A percentile compares a stretch with the other conserved stretches of the same genome.
Evolutionary conservation across 2,113 vertebrate species (phyloP).

Genomic region (Dasypus novemcinctus): DNA sequence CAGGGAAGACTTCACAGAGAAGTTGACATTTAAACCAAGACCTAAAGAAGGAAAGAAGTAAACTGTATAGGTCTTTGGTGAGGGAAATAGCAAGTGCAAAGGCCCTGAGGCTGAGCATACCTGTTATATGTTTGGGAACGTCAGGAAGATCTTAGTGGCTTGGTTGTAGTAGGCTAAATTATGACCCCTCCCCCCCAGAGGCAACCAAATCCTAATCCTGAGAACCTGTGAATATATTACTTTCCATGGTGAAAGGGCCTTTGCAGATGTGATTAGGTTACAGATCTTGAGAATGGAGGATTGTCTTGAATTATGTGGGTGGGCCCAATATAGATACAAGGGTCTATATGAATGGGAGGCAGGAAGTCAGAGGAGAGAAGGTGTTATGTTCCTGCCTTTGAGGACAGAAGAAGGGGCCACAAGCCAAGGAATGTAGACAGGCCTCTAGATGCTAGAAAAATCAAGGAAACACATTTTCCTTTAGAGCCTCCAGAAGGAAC

Average conservation of each 20-base stretch:
- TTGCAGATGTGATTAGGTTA: background rate
- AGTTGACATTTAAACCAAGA: background rate
- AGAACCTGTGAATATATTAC: background rate
- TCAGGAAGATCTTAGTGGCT: background rate
- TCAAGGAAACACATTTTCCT: background rate
- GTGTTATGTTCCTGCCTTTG: background rate
- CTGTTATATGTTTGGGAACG: background rate
- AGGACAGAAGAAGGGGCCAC: background rate
- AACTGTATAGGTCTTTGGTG: background rate
- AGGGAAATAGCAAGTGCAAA: background rate
- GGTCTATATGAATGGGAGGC: background rate
- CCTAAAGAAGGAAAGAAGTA: background rate
- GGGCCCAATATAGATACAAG: background rate
- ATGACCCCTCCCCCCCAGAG: background rate
- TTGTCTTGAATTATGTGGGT: background rate
- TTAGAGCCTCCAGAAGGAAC: background rate
- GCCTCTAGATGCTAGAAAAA: background rate
- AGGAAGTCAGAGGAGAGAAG: background rate
- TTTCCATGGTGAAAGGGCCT: background rate
- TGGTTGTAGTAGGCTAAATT: background rate
- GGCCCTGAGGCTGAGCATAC: background rate
- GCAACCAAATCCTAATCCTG: background rate
- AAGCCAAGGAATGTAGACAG: background rate
- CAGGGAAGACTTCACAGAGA: background rate
- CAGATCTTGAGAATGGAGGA: background rate